Evolutionary conservation across 2,797 vertebrate genomes (phyloP).

Genomic region (Trichosurus vulpecula): DNA sequence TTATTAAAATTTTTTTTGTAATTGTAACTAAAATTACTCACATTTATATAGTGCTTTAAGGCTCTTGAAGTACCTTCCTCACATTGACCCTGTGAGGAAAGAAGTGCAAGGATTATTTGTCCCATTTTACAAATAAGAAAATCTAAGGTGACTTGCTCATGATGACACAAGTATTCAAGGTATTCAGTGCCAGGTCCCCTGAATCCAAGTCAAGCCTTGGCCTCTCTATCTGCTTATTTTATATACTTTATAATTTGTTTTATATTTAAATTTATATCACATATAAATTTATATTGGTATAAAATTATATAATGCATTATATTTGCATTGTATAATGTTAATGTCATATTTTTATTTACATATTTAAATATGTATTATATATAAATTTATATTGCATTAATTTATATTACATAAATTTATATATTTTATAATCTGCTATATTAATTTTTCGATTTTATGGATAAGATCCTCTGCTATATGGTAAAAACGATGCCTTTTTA

Average conservation of each 20-base stretch:
- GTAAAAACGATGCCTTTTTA: not conserved
- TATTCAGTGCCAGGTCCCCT: not conserved
- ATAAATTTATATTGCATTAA: too few relatives aligned
- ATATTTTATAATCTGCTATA: too few relatives aligned
- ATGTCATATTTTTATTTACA: too few relatives aligned
- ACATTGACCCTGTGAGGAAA: not conserved
- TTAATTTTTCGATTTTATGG: not conserved
- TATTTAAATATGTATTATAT: too few relatives aligned
- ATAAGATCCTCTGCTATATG: not conserved
- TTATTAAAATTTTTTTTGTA: too few relatives aligned
- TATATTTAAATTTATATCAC: too few relatives aligned
- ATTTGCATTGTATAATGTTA: too few relatives aligned
- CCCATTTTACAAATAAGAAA: not conserved
- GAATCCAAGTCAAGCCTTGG: not conserved
- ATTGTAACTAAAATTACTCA: not conserved
- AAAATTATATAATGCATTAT: too few relatives aligned
- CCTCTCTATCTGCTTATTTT: not conserved
- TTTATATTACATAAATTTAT: too few relatives aligned
- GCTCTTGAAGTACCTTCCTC: not conserved
- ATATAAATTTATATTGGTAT: too few relatives aligned
- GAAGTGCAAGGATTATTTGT: not conserved
- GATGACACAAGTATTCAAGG: not conserved
- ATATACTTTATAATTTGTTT: not conserved
- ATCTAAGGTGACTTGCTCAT: not conserved
- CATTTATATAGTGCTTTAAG: not conserved